phyloP scores from a whole-genome alignment of 2,888 invertebrate species.

The Hipparchia semele region DNA sequence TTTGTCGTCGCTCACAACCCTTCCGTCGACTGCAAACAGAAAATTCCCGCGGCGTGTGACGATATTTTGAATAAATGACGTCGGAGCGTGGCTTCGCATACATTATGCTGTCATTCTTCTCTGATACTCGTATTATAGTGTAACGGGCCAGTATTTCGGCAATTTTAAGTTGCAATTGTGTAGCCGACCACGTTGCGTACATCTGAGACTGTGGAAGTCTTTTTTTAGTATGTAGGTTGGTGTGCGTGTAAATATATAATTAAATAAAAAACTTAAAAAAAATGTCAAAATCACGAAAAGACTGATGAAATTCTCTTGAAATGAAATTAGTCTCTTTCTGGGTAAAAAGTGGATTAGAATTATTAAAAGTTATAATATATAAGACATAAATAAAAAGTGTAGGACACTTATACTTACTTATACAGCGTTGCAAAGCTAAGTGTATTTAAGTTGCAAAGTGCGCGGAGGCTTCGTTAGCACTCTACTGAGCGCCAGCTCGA shows the following conservation, averaged over 20 bases:
- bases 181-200: background rate
- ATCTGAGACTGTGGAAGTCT: no score
- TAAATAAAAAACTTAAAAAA: no score
- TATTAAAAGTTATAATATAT: background rate
- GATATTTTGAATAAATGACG: constrained; percentile 56
- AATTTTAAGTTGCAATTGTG: background rate
- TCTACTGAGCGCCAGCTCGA: constrained; percentile 36
- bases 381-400: background rate
- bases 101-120: background rate
- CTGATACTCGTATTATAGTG: background rate
- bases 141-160: background rate
- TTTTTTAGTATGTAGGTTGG: no score
- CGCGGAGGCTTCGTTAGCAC: constrained; percentile 41
- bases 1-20: constrained; percentile 27
- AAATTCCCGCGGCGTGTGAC: constrained; percentile 52
- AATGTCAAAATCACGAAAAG: no score
- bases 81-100: constrained; percentile 21
- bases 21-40: constrained; percentile 47
- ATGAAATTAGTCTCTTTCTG: no score
- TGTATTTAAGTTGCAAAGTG: constrained; percentile 18
- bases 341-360: no score
- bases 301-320: no score
- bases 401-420: background rate
- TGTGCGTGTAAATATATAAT: no score
- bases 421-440: constrained; percentile 13